phyloP scores from a whole-genome alignment of 1,140 invertebrate species.

The Coenobita brevimanus region DNA sequence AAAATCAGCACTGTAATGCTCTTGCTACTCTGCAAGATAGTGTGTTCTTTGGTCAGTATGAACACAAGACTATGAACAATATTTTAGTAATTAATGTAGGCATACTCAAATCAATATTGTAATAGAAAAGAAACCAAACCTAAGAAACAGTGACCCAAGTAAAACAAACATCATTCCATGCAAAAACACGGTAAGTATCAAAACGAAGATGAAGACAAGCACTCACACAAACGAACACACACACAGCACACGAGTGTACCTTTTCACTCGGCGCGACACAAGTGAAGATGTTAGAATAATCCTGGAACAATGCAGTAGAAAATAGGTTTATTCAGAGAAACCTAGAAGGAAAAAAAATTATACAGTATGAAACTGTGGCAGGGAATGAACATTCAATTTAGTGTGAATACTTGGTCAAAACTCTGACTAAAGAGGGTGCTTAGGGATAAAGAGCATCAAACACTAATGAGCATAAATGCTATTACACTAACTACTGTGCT shows the following conservation, averaged over 20 bases:
- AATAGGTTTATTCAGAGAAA: constrained; percentile 50
- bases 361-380: constrained; percentile 30
- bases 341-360: constrained; percentile 47
- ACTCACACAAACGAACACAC: constrained; percentile 64
- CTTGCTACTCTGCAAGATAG: neutral
- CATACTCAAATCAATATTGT: too few species aligned
- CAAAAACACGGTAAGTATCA: neutral
- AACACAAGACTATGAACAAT: too few species aligned
- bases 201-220: constrained; percentile 47
- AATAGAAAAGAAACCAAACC: neutral
- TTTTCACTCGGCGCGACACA: constrained; percentile 68
- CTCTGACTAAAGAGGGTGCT: constrained; percentile 31
- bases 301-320: constrained; percentile 60
- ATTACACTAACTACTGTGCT: constrained; percentile 8
- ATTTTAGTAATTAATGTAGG: too few species aligned
- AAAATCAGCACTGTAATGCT: too few species aligned
- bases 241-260: constrained; percentile 65
- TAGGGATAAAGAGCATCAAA: constrained; percentile 14
- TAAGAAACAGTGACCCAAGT: neutral
- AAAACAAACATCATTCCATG: constrained; percentile 4
- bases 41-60: neutral
- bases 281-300: constrained; percentile 67
- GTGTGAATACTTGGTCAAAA: constrained; percentile 35
- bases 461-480: constrained; percentile 6
- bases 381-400: constrained; percentile 30